A percentile compares a stretch with the other conserved stretches of the same genome.
phyloP scores from a whole-genome alignment of 2,113 vertebrate species.

The Salvelinus alpinus region DNA sequence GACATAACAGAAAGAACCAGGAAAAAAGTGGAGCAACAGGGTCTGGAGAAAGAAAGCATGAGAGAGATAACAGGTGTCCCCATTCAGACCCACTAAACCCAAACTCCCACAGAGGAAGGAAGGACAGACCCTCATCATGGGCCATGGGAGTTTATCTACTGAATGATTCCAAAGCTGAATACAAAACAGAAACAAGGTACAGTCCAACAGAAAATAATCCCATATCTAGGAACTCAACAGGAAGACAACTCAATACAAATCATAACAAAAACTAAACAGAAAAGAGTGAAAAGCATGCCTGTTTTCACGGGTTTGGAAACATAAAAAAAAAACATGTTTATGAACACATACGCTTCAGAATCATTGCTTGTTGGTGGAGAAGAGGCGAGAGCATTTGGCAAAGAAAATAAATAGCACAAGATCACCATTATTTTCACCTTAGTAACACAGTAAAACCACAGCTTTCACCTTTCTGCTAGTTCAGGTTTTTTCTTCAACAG shows the following conservation, averaged over 20 bases:
- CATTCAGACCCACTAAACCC: constrained; percentile 65
- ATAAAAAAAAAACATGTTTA: constrained; percentile 44
- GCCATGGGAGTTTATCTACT: constrained; percentile 66
- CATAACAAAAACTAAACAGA: constrained; percentile 68
- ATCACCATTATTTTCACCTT: constrained; percentile 82
- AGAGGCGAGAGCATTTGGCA: constrained; percentile 79
- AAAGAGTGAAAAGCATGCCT: constrained; percentile 89
- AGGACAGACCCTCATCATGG: constrained; percentile 39
- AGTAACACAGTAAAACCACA: constrained; percentile 75
- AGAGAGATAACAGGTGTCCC: constrained; percentile 61
- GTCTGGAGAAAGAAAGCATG: constrained; percentile 60
- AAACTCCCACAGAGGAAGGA: constrained; percentile 66
- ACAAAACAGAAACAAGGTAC: constrained; percentile 27
- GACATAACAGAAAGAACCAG: constrained; percentile 29
- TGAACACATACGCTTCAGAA: constrained; percentile 75
- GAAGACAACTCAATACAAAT: constrained; percentile 37
- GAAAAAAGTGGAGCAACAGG: constrained; percentile 49
- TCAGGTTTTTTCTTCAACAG: constrained; percentile 77
- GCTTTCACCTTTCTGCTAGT: constrained; percentile 81
- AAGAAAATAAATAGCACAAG: constrained; percentile 80
- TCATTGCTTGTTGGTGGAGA: constrained; percentile 79
- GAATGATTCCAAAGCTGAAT: constrained; percentile 80
- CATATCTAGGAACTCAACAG: constrained; percentile 47
- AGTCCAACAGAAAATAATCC: constrained; percentile 42
- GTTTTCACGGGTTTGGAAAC: constrained; percentile 81